Percentiles rank a stretch among this genome's conserved stretches.
Conservation (phyloP, 1,140 invertebrate species). For the Agrilus planipennis region DNA sequence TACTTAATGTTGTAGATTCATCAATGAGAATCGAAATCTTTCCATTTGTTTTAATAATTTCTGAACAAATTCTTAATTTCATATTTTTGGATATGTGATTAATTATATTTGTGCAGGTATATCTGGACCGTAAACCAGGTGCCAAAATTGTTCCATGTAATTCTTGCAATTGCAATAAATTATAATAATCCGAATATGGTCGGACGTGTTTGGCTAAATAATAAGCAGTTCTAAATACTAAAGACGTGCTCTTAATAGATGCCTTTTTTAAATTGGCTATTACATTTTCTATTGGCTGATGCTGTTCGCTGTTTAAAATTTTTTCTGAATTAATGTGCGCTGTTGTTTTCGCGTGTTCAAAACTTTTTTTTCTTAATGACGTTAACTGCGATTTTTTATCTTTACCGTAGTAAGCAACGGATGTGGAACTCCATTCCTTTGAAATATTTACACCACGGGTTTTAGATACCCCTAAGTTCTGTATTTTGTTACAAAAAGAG, state of each 20-base stretch:
- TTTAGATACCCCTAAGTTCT: neutral
- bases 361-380: conserved; percentile 6
- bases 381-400: conserved; percentile 2
- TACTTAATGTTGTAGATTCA: conserved; percentile 6
- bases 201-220: conserved; percentile 1
- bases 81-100: conserved; percentile 4
- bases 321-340: neutral
- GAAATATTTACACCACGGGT: conserved; percentile 1
- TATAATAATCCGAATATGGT: conserved; percentile 2
- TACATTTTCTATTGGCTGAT: neutral
- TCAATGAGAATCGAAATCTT: conserved; percentile 6
- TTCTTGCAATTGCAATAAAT: conserved; percentile 2
- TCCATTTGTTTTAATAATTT: neutral
- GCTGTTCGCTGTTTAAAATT: neutral
- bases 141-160: neutral
- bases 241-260: neutral
- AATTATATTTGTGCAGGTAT: conserved; percentile 2
- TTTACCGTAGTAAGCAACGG: conserved; percentile 1
- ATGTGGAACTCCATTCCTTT: conserved; percentile 1
- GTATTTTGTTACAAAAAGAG: neutral
- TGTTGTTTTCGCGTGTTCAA: neutral
- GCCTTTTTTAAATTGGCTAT: neutral
- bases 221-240: neutral
- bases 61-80: neutral
- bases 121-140: conserved; percentile 1